Conservation (phyloP, 2,888 invertebrate genomes). For the Timandra comae region DNA sequence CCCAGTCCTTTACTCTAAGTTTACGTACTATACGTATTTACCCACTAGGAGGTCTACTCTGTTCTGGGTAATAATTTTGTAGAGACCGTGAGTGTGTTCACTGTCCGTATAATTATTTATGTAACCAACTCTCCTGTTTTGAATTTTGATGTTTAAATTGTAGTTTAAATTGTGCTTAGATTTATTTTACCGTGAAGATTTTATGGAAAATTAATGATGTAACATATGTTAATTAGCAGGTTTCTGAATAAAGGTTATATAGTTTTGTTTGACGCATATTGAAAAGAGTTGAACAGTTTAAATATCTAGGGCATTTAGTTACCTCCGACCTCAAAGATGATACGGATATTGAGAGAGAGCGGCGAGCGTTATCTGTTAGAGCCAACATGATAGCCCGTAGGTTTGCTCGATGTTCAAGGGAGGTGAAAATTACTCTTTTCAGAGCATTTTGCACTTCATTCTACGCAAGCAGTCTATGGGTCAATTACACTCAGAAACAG, state of each 20-base stretch:
- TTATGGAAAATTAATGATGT: not conserved
- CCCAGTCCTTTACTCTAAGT: slow-evolving; percentile 1
- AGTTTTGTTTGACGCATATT: too few relatives aligned
- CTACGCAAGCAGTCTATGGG: not conserved
- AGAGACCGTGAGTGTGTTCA: slow-evolving; percentile 36
- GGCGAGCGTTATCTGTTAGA: too few relatives aligned
- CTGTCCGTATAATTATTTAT: slow-evolving; percentile 53
- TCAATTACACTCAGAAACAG: not conserved
- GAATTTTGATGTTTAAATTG: slow-evolving; percentile 13
- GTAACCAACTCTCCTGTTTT: slow-evolving; percentile 25
- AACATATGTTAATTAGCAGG: not conserved
- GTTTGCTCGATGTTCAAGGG: not conserved
- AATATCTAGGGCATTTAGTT: not conserved
- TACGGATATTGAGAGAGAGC: too few relatives aligned
- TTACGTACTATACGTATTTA: slow-evolving; percentile 5
- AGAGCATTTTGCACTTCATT: not conserved
- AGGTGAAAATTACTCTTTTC: not conserved
- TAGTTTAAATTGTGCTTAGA: slow-evolving; percentile 4
- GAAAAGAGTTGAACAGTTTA: not conserved
- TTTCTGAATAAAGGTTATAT: too few relatives aligned
- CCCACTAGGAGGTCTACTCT: slow-evolving; percentile 1
- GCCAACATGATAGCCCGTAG: too few relatives aligned
- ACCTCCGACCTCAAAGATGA: not conserved
- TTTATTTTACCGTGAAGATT: too few relatives aligned
- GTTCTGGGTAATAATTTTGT: slow-evolving; percentile 31